Evolutionary conservation across 2,797 vertebrate genomes (phyloP), one percentile per base, ranked within the genome.

Genomic region (Onychomys arenicola): DNA sequence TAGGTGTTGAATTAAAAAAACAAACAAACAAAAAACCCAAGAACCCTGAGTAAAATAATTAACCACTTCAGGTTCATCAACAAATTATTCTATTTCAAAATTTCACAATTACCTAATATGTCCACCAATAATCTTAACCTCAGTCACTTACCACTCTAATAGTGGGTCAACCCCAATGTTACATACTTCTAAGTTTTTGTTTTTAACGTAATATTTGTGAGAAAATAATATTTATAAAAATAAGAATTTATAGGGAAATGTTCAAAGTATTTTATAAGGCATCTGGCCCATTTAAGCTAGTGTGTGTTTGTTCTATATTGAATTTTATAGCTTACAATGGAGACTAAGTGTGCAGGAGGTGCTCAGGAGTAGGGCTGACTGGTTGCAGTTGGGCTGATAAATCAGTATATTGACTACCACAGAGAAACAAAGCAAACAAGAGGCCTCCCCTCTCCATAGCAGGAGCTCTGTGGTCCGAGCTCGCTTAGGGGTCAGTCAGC

Each of bases 31-130:
- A 73, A 86, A 87, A 96, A 82, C 13, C 75, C 81, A 80, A 61
- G 6, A 12, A n/a, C 43, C 61, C 43, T 6, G 37, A 23, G 49
- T 23, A 32, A 90, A 94, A 59, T 40, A 96, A 52, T 43, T 71
- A 86, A 91, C 29, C 29, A 76, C 5, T 96, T 93, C 69, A 92
- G 52, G 67, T 21, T 93, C 78, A 88, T 88, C 93, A 93, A 95
- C 71, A 91, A 90, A 71, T 55, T 86, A 40, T 90, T 37, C 46
- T 32, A 27, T 43, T 59, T 77, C 77, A 89, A 77, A 91, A 59
- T 80, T 88, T 91, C 81, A 95, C 8, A 10, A 71, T 78, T 77
- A 59, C 43, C 57, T 61, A 76, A 55, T 34, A 32, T 87, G 49
- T 73, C 83, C 61, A 49, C 27, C 77, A 61, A 78, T 69, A 23